Conservation (phyloP, 1,140 invertebrate genomes). For the Papilio aristodemus region DNA sequence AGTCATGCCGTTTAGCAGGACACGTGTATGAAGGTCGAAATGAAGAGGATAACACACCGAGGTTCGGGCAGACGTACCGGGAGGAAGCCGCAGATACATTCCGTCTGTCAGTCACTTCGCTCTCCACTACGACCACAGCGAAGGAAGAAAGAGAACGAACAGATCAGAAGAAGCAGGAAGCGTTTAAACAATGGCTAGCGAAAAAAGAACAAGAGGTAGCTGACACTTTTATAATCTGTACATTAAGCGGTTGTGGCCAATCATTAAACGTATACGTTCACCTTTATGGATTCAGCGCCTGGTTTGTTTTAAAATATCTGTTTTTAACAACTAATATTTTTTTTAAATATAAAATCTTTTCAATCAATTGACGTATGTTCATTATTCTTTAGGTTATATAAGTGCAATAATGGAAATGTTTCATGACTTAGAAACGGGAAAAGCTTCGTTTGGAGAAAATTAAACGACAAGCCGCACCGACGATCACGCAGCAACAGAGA, state of each 20-base stretch:
- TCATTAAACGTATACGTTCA: too few relatives aligned
- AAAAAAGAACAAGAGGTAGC: constrained; percentile 72
- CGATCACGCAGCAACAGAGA: constrained; percentile 55
- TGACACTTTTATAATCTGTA: too few relatives aligned
- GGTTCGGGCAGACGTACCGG: constrained; percentile 58
- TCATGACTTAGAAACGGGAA: constrained; percentile 54
- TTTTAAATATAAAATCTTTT: too few relatives aligned
- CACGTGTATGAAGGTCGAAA: constrained; percentile 37
- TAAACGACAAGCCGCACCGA: constrained; percentile 46
- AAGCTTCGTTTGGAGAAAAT: constrained; percentile 56
- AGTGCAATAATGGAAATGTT: too few relatives aligned
- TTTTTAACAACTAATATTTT: constrained; percentile 8
- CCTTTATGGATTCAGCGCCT: background rate
- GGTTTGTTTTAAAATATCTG: background rate
- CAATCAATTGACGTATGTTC: too few relatives aligned
- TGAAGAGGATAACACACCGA: constrained; percentile 57
- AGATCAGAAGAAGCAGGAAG: constrained; percentile 68
- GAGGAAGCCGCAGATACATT: constrained; percentile 72
- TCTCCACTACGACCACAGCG: constrained; percentile 69
- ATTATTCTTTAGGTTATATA: too few relatives aligned
- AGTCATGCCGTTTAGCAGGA: constrained; percentile 58
- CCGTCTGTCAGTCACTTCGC: constrained; percentile 68
- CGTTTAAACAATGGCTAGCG: constrained; percentile 69
- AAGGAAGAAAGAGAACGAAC: constrained; percentile 72
- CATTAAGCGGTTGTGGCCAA: too few relatives aligned